Base-by-base conservation (phyloP, 2,797 vertebrate genomes). In the Chelidonichthys spinosus region DNA sequence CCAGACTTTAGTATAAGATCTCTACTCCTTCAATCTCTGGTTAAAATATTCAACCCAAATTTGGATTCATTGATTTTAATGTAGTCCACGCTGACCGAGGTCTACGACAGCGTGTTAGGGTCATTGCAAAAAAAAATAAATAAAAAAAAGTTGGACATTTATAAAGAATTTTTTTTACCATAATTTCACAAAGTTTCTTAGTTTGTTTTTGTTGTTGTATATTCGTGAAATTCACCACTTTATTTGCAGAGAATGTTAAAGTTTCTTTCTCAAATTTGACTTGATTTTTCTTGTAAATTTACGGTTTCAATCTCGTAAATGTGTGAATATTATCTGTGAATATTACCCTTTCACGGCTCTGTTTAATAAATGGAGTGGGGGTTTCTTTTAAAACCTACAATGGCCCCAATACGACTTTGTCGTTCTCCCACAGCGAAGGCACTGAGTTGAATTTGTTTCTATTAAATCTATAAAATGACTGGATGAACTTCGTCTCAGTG, bases 381-480 rank as follows among this genome's bases (percentile, higher is more conserved):
- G 25, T 13, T 4, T 9, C 11, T 4, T 33, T 36, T 36, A 15
- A 25, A 25, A 35, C 32, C 53, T 55, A 55, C 35, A 39, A 10
- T 39, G 35, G 35, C 9, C 15, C 18, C 25, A 25, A 50, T 11
- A 50, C n/a, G 11, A n/a, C 8, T 4, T 18, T 50, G 47, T 18
- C 18, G 17, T 50, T n/a, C 8, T 62, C 74, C 65, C 40, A 33
- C 69, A 60, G 52, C 78, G 72, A 94, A 92, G 92, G 89, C 93
- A 92, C 92, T 66, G 65, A 71, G 54, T 82, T 79, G 36, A 2
- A 18, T 44, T 46, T 43, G 62, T 42, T 52, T 73, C 43, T n/a
- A 43, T 66, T 84, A 84, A 70, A 63, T 18, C 62, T 44, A 37
- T 52, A 18, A 32, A 35, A 59, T 39, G 37, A 33, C 52, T 75